Percentiles rank a stretch among this genome's conserved stretches.
phyloP scores from a whole-genome alignment of 1,140 invertebrate species.

The Brachionus asplanchnoidis region DNA sequence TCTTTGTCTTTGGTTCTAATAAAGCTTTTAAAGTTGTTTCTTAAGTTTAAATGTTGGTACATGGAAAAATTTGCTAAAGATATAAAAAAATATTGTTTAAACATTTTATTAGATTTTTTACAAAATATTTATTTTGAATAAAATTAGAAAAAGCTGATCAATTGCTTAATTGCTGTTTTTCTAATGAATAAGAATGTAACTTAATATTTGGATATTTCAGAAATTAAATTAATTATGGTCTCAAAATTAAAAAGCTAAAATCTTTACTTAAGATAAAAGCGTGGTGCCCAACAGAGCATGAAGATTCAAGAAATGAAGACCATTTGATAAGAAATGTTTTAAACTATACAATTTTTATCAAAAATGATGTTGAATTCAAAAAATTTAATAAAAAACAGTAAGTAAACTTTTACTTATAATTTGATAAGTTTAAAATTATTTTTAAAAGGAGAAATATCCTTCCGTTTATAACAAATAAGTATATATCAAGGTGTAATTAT shows the following conservation, averaged over 20 bases:
- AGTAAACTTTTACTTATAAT: background rate
- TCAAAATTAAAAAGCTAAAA: background rate
- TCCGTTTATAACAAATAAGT: constrained; percentile 26
- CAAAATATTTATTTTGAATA: too few species aligned
- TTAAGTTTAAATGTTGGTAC: too few species aligned
- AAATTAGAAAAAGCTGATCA: too few species aligned
- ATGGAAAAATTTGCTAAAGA: too few species aligned
- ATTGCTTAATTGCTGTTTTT: background rate
- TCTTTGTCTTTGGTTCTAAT: too few species aligned
- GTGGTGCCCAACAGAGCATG: constrained; percentile 23
- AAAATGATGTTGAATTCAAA: constrained; percentile 42
- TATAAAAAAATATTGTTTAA: too few species aligned
- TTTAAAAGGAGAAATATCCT: constrained; percentile 28
- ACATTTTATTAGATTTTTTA: too few species aligned
- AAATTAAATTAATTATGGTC: background rate
- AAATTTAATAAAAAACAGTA: constrained; percentile 31
- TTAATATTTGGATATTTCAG: too few species aligned
- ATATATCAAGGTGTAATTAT: constrained; percentile 30
- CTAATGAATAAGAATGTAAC: too few species aligned
- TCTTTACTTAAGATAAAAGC: background rate
- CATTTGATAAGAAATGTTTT: constrained; percentile 30
- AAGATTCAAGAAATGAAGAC: constrained; percentile 43
- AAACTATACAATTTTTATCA: constrained; percentile 43
- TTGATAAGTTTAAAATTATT: background rate
- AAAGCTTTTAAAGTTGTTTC: too few species aligned